Conservation (phyloP, 1,140 invertebrate species). For the Brachionus asplanchnoidis region DNA sequence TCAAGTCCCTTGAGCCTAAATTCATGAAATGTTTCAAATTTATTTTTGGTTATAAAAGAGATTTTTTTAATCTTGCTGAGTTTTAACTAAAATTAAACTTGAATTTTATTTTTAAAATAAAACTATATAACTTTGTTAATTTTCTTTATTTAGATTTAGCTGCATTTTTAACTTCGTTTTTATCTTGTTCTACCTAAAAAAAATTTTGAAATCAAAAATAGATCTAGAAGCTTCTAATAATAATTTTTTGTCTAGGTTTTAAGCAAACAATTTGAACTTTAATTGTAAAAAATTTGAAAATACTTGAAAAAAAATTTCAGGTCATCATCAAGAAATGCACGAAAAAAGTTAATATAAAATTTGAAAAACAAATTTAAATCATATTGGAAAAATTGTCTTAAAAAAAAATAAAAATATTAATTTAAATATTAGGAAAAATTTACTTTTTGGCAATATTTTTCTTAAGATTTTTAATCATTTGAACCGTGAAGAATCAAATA, state of each 20-base stretch:
- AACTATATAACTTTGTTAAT: neutral
- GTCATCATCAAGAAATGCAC: no score
- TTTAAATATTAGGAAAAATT: neutral
- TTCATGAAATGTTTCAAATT: neutral
- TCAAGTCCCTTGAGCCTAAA: neutral
- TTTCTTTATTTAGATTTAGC: neutral
- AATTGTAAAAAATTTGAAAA: neutral
- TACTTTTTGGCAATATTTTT: neutral
- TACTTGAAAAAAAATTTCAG: no score
- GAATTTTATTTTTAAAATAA: neutral
- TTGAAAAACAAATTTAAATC: no score
- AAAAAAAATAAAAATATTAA: no score
- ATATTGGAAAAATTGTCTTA: neutral
- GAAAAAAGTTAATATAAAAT: no score
- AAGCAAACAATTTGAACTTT: no score
- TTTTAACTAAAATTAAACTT: neutral
- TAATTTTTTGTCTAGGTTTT: no score
- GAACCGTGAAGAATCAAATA: no score
- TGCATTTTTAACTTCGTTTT: constrained; percentile 3
- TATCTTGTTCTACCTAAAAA: neutral
- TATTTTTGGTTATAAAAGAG: neutral
- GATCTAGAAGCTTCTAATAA: no score
- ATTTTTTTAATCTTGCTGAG: neutral
- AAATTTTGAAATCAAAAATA: neutral
- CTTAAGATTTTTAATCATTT: no score